Conservation (phyloP, 1,140 invertebrate genomes). For the Drosophila nasuta region DNA sequence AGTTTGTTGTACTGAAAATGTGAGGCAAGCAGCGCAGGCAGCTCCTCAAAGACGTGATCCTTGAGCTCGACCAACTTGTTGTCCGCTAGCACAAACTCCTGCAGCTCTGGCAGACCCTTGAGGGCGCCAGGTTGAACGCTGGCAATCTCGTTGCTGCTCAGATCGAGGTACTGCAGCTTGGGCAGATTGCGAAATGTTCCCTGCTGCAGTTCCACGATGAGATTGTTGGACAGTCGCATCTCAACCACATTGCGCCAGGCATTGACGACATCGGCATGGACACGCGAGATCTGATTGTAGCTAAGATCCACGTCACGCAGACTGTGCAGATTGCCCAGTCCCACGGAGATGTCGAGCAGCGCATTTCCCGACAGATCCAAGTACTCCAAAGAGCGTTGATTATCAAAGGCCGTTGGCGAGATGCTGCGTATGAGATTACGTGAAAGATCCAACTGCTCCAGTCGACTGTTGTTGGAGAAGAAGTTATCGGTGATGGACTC, state of each 20-base stretch:
- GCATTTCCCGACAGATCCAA: slow-evolving; percentile 92
- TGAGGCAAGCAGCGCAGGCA: slow-evolving; percentile 90
- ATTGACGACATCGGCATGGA: slow-evolving; percentile 89
- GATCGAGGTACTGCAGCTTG: slow-evolving; percentile 89
- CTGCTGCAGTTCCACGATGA: slow-evolving; percentile 89
- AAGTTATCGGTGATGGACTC: slow-evolving; percentile 89
- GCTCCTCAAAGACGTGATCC: slow-evolving; percentile 90
- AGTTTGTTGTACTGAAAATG: slow-evolving; percentile 93
- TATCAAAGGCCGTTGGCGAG: slow-evolving; percentile 88
- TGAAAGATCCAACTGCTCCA: slow-evolving; percentile 90
- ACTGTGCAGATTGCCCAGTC: slow-evolving; percentile 88
- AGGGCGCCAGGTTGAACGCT: slow-evolving; percentile 92
- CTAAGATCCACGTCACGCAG: slow-evolving; percentile 91
- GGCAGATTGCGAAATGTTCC: slow-evolving; percentile 90
- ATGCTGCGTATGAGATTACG: slow-evolving; percentile 91
- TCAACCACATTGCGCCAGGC: slow-evolving; percentile 89
- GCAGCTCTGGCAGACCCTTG: slow-evolving; percentile 90
- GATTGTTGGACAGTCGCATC: slow-evolving; percentile 90
- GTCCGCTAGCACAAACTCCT: slow-evolving; percentile 91
- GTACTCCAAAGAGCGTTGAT: slow-evolving; percentile 89
- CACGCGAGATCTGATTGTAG: slow-evolving; percentile 91
- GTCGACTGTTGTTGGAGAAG: slow-evolving; percentile 88
- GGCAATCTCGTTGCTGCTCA: slow-evolving; percentile 93
- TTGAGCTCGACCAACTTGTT: slow-evolving; percentile 90
- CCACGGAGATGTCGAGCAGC: slow-evolving; percentile 89